Base-by-base conservation (phyloP, 2,113 vertebrate genomes). In the Indicator maculatus region DNA sequence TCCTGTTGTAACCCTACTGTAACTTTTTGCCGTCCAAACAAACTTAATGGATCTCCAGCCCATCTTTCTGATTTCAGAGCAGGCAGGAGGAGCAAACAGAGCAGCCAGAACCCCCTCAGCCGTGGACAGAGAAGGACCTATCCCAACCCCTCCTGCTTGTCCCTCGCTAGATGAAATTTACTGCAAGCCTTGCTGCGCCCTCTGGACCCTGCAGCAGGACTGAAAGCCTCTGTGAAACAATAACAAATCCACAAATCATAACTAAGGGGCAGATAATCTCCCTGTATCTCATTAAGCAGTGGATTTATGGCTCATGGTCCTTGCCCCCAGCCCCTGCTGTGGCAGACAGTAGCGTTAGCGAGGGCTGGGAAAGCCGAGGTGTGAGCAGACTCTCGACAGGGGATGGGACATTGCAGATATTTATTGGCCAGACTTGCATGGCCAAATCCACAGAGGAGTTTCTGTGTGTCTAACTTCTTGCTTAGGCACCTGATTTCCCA, bases 401-500 rank as follows among this genome's bases (percentile, higher is more conserved):
- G 38, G 28, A 81, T 64, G 65, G 73, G 58, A 75, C 31, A 14
- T 86, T 63, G 77, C 70, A 55, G 41, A 24, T 89, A 50, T 84
- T 93, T 86, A 84, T 86, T 74, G 41, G 14, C 36, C 53, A 71
- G 30, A 59, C 24, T 65, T 27, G 18, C n/a, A 39, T 16, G 60
- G 16, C 23, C 59, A 82, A 59, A 70, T 67, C 36, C 31, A 56
- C 27, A 21, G 79, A 78, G 78, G 15, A 1, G 0, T 75, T 93
- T 67, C 74, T 60, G 27, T 63, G 53, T 63, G 53, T 63, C 61
- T 83, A 67, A 56, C 20, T 91, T 56, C 36, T 80, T 86, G 64
- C 80, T 92, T 70, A 83, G 64, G 39, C 28, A 61, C 26, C 73
- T 74, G 83, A 74, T 66, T 91, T 93, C 73, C 83, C 36, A 70